Conservation (phyloP, 2,888 invertebrate genomes). For the Ectobius pallidus region DNA sequence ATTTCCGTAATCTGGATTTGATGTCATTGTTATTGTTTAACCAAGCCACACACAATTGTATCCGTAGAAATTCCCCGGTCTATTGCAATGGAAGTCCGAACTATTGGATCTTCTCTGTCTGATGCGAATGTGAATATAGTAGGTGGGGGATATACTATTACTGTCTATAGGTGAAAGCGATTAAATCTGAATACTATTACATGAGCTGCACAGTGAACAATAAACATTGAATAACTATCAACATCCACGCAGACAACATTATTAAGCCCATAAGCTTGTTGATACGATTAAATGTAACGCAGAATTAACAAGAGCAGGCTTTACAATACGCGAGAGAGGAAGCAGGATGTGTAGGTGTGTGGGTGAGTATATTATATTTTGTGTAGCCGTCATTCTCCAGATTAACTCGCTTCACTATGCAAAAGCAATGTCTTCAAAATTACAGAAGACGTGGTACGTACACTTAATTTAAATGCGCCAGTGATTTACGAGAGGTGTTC, state of each 20-base stretch:
- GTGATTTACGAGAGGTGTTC: no score
- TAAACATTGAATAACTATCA: neutral
- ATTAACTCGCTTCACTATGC: no score
- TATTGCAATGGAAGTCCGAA: no score
- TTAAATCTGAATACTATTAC: neutral
- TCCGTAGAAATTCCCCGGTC: neutral
- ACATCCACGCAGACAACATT: neutral
- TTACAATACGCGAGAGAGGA: neutral
- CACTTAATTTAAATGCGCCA: no score
- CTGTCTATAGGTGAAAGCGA: neutral
- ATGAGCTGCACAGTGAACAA: neutral
- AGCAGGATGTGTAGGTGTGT: neutral
- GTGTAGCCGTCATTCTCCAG: neutral
- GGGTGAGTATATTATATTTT: no score
- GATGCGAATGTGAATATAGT: neutral
- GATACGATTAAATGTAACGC: slow-evolving; percentile 10
- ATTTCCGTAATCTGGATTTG: no score
- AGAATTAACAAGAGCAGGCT: neutral
- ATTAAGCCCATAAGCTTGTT: neutral
- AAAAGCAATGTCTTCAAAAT: no score
- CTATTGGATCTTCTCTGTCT: no score
- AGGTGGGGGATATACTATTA: neutral
- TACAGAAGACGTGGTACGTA: no score
- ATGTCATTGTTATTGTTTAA: no score
- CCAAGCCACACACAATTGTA: no score